phyloP scores from a whole-genome alignment of 2,888 invertebrate species.

The Drosophila planitibia region DNA sequence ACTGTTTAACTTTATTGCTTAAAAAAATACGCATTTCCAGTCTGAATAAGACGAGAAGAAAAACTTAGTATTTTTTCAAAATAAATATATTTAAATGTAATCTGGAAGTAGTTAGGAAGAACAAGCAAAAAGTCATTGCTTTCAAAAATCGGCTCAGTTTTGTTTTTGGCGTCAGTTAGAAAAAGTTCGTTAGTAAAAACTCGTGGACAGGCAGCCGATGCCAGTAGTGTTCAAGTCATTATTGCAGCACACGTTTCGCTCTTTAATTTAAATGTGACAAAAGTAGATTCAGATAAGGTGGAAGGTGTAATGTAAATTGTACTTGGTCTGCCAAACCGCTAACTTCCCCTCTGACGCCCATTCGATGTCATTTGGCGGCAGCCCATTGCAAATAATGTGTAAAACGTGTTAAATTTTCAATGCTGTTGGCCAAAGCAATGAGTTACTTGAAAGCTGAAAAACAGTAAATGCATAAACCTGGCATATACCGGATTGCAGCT shows the following conservation, averaged over 20 bases:
- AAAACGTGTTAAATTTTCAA: conserved; percentile 60
- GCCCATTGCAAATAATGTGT: conserved; percentile 65
- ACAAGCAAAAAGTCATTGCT: neutral
- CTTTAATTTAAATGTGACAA: conserved; percentile 59
- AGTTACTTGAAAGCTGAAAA: conserved; percentile 55
- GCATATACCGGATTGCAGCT: conserved; percentile 21
- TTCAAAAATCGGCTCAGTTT: neutral
- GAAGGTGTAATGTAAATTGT: conserved; percentile 53
- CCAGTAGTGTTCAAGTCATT: conserved; percentile 10
- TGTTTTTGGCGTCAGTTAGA: neutral
- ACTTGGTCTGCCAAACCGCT: neutral
- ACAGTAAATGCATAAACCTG: conserved; percentile 26
- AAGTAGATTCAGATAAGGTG: conserved; percentile 63
- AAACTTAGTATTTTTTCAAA: neutral
- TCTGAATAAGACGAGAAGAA: neutral
- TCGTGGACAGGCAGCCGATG: neutral
- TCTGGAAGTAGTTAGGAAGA: neutral
- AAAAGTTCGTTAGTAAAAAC: neutral
- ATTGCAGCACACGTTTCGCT: conserved; percentile 19
- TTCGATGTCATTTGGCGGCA: conserved; percentile 39
- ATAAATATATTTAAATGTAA: neutral
- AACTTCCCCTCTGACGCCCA: conserved; percentile 3
- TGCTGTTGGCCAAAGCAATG: conserved; percentile 33
- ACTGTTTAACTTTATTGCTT: neutral
- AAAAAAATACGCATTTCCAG: neutral